These are phyloP conservation scores for Nothobranchius furzeri DNA, from an alignment of 2,113 vertebrate species.

Conservation along the genomic window DNA sequence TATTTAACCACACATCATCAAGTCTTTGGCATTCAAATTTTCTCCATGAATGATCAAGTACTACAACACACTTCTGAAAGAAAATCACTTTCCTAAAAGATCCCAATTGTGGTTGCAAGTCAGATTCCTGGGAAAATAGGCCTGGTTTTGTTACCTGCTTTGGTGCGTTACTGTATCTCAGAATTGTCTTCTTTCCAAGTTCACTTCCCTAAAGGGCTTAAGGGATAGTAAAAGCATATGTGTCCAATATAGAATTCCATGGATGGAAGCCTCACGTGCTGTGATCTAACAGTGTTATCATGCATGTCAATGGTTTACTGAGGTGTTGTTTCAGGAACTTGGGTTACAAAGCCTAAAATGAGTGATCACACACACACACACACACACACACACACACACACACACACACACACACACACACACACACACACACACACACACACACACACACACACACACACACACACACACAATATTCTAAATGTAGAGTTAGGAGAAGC, in stretches of 20 bases:
- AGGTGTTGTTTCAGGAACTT: slow-evolving; percentile 62
- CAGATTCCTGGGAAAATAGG: slow-evolving; percentile 47
- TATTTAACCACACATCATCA: no score
- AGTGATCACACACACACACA: slow-evolving; percentile 1
- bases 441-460: no score
- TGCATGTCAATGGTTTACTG: slow-evolving; percentile 43
- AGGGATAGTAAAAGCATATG: slow-evolving; percentile 64
- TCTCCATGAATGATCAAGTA: neutral
- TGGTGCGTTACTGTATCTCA: slow-evolving; percentile 56
- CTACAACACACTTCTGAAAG: neutral
- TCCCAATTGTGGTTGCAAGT: slow-evolving; percentile 29
- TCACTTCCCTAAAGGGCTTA: slow-evolving; percentile 37
- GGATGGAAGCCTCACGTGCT: slow-evolving; percentile 48
- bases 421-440: no score
- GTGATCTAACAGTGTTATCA: slow-evolving; percentile 43
- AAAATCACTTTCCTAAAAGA: slow-evolving; percentile 14
- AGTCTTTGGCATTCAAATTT: no score
- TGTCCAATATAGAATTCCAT: slow-evolving; percentile 56
- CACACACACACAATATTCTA: no score
- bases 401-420: no score
- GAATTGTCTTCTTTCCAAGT: slow-evolving; percentile 21
- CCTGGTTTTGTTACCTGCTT: slow-evolving; percentile 41
- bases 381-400: neutral
- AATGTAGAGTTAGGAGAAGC: no score
- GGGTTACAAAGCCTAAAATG: slow-evolving; percentile 32